Conservation (phyloP, 2,113 vertebrate species). For the Shinisaurus crocodilurus region DNA sequence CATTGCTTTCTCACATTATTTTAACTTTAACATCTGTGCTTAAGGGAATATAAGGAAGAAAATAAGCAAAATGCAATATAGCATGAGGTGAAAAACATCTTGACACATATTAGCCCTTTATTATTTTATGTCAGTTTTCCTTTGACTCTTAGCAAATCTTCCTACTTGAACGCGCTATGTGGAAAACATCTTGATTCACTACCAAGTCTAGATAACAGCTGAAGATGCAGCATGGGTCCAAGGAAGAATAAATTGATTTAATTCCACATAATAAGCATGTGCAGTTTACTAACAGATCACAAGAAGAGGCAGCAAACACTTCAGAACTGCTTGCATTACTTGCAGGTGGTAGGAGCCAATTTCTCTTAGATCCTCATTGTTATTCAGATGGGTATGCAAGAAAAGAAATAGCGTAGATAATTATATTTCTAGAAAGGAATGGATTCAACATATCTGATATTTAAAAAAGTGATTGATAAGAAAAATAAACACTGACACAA, state of each 20-base stretch:
- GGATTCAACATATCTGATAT: constrained; percentile 14
- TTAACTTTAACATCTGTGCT: neutral
- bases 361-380: constrained; percentile 36
- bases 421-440: constrained; percentile 13
- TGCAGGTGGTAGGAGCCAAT: constrained; percentile 32
- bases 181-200: constrained; percentile 43
- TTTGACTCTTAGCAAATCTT: constrained; percentile 48
- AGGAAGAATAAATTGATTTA: constrained; percentile 66
- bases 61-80: constrained; percentile 1
- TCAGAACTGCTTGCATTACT: constrained; percentile 42
- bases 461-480: constrained; percentile 20
- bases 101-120: constrained; percentile 40
- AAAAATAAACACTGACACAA: constrained; percentile 13
- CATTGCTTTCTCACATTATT: neutral
- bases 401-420: constrained; percentile 2
- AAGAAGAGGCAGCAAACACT: constrained; percentile 36
- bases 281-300: constrained; percentile 58
- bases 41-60: constrained; percentile 7
- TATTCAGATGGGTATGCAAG: constrained; percentile 30
- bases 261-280: constrained; percentile 50
- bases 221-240: constrained; percentile 57
- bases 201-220: constrained; percentile 53
- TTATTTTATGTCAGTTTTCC: constrained; percentile 58
- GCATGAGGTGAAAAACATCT: constrained; percentile 54
- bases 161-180: constrained; percentile 28